Evolutionary conservation across 2,888 invertebrate species (phyloP).

Genomic region (Sarcophaga caerulescens): DNA sequence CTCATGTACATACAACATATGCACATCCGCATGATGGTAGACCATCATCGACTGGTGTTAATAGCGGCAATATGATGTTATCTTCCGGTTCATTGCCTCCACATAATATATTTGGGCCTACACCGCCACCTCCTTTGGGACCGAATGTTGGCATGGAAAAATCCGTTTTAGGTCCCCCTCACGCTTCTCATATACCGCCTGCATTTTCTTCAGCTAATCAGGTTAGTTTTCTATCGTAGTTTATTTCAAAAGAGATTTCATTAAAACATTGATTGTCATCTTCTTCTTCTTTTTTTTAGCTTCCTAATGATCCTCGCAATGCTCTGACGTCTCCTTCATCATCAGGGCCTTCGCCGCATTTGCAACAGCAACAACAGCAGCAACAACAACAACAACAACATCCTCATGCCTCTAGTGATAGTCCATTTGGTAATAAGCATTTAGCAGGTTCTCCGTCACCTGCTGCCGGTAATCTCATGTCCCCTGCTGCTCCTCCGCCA

Average conservation of each 20-base stretch:
- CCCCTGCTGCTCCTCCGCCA: conserved; percentile 70
- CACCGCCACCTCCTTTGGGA: conserved; percentile 30
- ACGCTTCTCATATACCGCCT: conserved; percentile 48
- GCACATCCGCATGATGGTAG: conserved; percentile 51
- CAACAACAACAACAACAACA: conserved; percentile 69
- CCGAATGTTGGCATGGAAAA: conserved; percentile 45
- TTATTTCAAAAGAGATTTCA: neutral
- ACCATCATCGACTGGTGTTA: conserved; percentile 56
- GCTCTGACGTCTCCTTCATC: conserved; percentile 73
- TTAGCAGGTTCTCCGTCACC: conserved; percentile 74
- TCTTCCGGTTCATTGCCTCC: conserved; percentile 46
- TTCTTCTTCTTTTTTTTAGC: conserved; percentile 66
- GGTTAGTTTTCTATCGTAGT: conserved; percentile 70
- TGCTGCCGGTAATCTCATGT: conserved; percentile 70
- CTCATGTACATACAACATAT: conserved; percentile 32
- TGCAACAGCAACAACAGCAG: conserved; percentile 58
- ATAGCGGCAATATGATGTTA: conserved; percentile 47
- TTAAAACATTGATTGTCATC: neutral
- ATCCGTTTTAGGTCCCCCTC: conserved; percentile 50
- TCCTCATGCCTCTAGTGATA: conserved; percentile 70
- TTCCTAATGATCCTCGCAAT: conserved; percentile 74
- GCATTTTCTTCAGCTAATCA: conserved; percentile 58
- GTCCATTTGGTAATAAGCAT: conserved; percentile 74
- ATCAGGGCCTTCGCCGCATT: conserved; percentile 74
- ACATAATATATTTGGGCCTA: conserved; percentile 58